phyloP scores from a whole-genome alignment of 1,140 invertebrate species.

The Pseudobourletiella spinata region DNA sequence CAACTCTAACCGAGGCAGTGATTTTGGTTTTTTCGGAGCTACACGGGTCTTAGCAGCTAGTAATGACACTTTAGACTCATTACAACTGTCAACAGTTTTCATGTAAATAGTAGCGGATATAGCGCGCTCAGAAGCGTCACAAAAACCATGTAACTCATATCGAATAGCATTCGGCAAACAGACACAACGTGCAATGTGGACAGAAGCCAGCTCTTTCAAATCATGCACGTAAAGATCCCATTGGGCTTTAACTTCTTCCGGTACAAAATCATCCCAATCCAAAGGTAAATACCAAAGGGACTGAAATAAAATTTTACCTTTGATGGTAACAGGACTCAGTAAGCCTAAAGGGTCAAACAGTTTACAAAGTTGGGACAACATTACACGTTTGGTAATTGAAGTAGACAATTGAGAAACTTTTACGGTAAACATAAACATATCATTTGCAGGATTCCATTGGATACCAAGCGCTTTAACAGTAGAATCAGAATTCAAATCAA shows the following conservation, averaged over 20 bases:
- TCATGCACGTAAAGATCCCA: constrained; percentile 11
- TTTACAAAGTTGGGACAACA: constrained; percentile 25
- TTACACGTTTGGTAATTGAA: constrained; percentile 16
- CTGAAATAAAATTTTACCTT: constrained; percentile 27
- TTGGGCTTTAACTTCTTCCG: constrained; percentile 31
- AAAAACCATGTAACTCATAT: constrained; percentile 6
- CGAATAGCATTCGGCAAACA: background rate
- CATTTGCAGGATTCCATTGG: constrained; percentile 36
- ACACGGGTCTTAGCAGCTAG: constrained; percentile 33
- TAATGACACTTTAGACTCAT: background rate
- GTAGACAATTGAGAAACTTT: too few species aligned
- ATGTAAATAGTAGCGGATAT: background rate
- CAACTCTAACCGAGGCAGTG: constrained; percentile 37
- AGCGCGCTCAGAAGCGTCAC: constrained; percentile 1
- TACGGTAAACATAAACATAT: constrained; percentile 21
- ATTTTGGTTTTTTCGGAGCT: constrained; percentile 30
- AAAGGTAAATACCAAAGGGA: constrained; percentile 18
- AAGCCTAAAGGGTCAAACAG: constrained; percentile 31
- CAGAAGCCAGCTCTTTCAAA: background rate
- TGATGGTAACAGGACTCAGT: constrained; percentile 18
- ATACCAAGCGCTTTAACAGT: constrained; percentile 38
- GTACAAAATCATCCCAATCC: constrained; percentile 25
- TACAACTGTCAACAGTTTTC: background rate
- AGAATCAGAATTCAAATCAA: constrained; percentile 18
- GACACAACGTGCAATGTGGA: constrained; percentile 6